Percentiles rank a stretch among this genome's conserved stretches.
phyloP scores from a whole-genome alignment of 2,888 invertebrate species.

The Drosophila monieri region DNA sequence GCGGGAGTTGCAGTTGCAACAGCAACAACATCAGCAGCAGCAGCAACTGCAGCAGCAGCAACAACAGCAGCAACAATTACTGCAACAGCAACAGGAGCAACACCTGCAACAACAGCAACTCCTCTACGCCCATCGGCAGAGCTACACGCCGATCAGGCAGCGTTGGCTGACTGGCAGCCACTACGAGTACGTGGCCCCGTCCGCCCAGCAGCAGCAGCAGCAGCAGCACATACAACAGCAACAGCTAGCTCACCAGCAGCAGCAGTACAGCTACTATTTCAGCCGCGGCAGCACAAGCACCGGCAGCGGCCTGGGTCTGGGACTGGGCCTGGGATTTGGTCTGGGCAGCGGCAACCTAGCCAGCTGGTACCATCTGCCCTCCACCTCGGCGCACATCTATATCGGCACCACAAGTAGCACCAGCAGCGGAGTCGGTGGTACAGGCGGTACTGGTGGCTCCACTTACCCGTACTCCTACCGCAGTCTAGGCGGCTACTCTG shows the following conservation, averaged over 20 bases:
- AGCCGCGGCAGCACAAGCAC: constrained; percentile 73
- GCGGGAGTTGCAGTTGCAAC: constrained; percentile 66
- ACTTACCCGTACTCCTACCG: constrained; percentile 59
- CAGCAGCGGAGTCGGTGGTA: constrained; percentile 34
- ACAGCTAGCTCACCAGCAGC: constrained; percentile 59
- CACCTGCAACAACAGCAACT: constrained; percentile 55
- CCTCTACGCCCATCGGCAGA: constrained; percentile 64
- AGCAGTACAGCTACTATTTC: constrained; percentile 72
- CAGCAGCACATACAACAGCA: constrained; percentile 51
- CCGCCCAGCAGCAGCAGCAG: constrained; percentile 31
- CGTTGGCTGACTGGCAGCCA: constrained; percentile 60
- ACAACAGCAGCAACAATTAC: constrained; percentile 54
- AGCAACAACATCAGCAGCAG: background rate
- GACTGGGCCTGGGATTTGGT: constrained; percentile 71
- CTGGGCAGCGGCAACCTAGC: constrained; percentile 71
- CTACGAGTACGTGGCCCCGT: constrained; percentile 42
- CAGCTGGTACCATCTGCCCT: constrained; percentile 74
- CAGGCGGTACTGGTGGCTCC: constrained; percentile 36
- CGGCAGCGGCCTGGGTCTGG: constrained; percentile 71
- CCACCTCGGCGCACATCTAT: constrained; percentile 77
- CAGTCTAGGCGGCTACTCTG: constrained; percentile 53
- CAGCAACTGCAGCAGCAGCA: constrained; percentile 58
- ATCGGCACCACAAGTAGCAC: constrained; percentile 74
- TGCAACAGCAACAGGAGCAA: constrained; percentile 46
- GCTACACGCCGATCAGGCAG: constrained; percentile 53